Conservation (phyloP, 1,140 invertebrate species). For the Pogonognathellus flavescens region DNA sequence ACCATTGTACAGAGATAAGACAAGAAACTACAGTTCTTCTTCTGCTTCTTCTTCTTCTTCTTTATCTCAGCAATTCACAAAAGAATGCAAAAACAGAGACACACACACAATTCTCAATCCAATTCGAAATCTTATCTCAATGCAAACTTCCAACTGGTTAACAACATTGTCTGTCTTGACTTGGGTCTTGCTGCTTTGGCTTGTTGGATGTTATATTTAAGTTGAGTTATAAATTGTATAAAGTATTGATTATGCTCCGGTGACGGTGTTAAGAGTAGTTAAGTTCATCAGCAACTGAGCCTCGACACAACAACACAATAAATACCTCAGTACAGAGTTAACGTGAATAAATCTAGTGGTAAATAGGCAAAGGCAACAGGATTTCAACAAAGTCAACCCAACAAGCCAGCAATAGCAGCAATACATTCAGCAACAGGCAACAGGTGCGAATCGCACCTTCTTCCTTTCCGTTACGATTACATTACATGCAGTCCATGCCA, state of each 20-base stretch:
- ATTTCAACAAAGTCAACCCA: not conserved
- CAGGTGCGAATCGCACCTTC: slow-evolving; percentile 58
- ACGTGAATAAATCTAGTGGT: slow-evolving; percentile 45
- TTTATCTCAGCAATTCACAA: slow-evolving; percentile 1
- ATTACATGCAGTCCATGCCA: slow-evolving; percentile 22
- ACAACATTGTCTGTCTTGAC: slow-evolving; percentile 10
- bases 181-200: not conserved
- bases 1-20: slow-evolving; percentile 2
- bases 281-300: slow-evolving; percentile 8
- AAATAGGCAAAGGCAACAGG: slow-evolving; percentile 49
- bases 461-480: slow-evolving; percentile 56
- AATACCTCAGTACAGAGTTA: not conserved
- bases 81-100: not conserved
- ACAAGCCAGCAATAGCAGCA: not conserved
- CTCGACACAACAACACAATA: slow-evolving; percentile 10
- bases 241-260: too few species aligned
- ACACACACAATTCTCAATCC: slow-evolving; percentile 26
- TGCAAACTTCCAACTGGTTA: not conserved
- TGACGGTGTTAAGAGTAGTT: not conserved
- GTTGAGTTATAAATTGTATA: too few species aligned
- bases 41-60: not conserved
- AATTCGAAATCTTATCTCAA: slow-evolving; percentile 24
- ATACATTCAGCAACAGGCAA: slow-evolving; percentile 43
- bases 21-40: slow-evolving; percentile 5
- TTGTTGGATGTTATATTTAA: not conserved